Conservation (phyloP, 2,888 invertebrate species). For the Cephalotes varians region DNA sequence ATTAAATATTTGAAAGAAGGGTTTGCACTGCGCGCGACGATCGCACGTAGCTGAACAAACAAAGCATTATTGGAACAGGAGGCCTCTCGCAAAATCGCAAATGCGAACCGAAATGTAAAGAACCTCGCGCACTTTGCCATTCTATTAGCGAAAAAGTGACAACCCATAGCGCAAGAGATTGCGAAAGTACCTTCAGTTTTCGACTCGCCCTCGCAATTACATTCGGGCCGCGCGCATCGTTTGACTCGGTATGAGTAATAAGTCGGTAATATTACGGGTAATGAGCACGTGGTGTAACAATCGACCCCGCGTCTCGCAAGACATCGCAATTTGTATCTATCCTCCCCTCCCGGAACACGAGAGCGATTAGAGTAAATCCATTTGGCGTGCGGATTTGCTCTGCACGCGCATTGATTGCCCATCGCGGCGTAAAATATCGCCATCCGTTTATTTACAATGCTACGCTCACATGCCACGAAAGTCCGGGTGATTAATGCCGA, state of each 20-base stretch:
- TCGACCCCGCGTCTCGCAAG: slow-evolving; percentile 31
- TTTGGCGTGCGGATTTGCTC: slow-evolving; percentile 58
- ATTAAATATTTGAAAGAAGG: slow-evolving; percentile 19
- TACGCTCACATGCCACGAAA: slow-evolving; percentile 17
- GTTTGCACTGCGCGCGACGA: neutral
- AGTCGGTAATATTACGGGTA: slow-evolving; percentile 48
- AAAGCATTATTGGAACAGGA: neutral
- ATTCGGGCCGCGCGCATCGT: slow-evolving; percentile 14
- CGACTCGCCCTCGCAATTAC: slow-evolving; percentile 40
- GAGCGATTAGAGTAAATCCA: slow-evolving; percentile 59
- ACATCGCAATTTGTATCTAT: slow-evolving; percentile 57
- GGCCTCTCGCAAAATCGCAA: neutral
- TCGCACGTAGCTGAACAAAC: neutral
- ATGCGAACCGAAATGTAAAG: neutral
- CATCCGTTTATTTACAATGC: slow-evolving; percentile 63
- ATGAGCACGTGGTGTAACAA: slow-evolving; percentile 40
- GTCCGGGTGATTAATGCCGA: slow-evolving; percentile 56
- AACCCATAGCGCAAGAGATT: slow-evolving; percentile 1
- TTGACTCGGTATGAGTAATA: slow-evolving; percentile 47
- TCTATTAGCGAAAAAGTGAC: slow-evolving; percentile 5
- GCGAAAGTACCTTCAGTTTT: slow-evolving; percentile 25
- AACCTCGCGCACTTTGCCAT: neutral
- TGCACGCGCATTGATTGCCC: slow-evolving; percentile 42
- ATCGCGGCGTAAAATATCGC: slow-evolving; percentile 54
- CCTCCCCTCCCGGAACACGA: neutral